phyloP scores from a whole-genome alignment of 2,888 invertebrate genomes.

The Drosophila sordidula region DNA sequence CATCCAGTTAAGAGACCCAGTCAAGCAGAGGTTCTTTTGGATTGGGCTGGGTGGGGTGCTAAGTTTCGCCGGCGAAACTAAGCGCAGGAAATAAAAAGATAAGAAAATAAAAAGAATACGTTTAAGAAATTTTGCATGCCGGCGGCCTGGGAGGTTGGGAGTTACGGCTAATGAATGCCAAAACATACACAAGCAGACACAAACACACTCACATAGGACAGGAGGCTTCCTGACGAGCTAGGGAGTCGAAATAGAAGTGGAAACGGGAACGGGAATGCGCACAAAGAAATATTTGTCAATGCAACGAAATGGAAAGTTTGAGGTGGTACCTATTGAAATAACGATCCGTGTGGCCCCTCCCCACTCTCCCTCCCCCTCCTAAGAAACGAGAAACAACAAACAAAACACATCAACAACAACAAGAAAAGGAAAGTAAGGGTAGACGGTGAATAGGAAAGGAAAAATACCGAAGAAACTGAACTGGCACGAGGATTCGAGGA shows the following conservation, averaged over 20 bases:
- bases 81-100: constrained; percentile 3
- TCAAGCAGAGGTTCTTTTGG: background rate
- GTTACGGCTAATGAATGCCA: constrained; percentile 73
- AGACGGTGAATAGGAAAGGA: constrained; percentile 28
- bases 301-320: constrained; percentile 75
- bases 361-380: too few species aligned
- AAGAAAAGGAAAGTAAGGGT: background rate
- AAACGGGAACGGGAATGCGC: constrained; percentile 19
- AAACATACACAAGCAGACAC: constrained; percentile 20
- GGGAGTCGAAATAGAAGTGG: constrained; percentile 1
- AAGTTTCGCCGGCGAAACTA: constrained; percentile 23
- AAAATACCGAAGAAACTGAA: constrained; percentile 36
- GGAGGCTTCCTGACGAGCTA: constrained; percentile 11
- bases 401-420: constrained; percentile 13
- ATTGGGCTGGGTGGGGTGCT: background rate
- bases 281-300: constrained; percentile 71
- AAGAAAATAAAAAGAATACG: constrained; percentile 12
- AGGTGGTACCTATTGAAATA: constrained; percentile 64
- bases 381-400: constrained; percentile 31
- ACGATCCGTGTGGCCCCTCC: constrained; percentile 11
- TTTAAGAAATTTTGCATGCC: constrained; percentile 38
- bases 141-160: background rate
- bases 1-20: background rate
- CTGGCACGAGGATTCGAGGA: constrained; percentile 32
- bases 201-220: constrained; percentile 3